Evolutionary conservation across 35 echinoderm and acorn worm genomes (phyloP).

Genomic region (Acanthaster planci): DNA sequence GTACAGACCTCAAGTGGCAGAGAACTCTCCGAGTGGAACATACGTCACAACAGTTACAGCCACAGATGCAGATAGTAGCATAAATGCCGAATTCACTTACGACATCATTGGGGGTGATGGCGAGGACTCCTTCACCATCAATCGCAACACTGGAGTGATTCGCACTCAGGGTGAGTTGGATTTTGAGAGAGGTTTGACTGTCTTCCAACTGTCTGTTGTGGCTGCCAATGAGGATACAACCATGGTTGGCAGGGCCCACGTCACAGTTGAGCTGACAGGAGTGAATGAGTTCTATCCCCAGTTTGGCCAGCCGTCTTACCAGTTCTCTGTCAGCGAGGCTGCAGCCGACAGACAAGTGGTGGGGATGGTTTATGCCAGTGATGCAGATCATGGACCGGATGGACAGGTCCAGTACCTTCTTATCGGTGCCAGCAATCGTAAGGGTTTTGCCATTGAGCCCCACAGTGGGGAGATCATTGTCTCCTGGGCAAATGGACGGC

Average conservation of each 20-base stretch:
- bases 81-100: slow-evolving; percentile 73
- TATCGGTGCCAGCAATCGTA: slow-evolving; percentile 78
- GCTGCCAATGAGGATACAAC: slow-evolving; percentile 68
- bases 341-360: slow-evolving; percentile 76
- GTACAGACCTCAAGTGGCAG: slow-evolving; percentile 66
- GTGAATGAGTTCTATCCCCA: slow-evolving; percentile 86
- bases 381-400: slow-evolving; percentile 82
- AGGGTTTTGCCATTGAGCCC: slow-evolving; percentile 79
- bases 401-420: slow-evolving; percentile 80
- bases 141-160: slow-evolving; percentile 64
- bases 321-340: slow-evolving; percentile 86
- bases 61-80: slow-evolving; percentile 70
- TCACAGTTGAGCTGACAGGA: slow-evolving; percentile 72
- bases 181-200: slow-evolving; percentile 63
- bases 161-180: slow-evolving; percentile 87
- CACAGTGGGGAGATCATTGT: slow-evolving; percentile 77
- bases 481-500: slow-evolving; percentile 64
- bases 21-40: slow-evolving; percentile 90
- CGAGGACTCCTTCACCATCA: slow-evolving; percentile 69
- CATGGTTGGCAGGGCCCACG: slow-evolving; percentile 65
- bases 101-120: slow-evolving; percentile 82
- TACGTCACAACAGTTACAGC: slow-evolving; percentile 72
- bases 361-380: slow-evolving; percentile 67
- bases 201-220: slow-evolving; percentile 62
- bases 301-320: slow-evolving; percentile 74